Conservation (phyloP, 2,797 vertebrate species). For the Adelosebastes latens region DNA sequence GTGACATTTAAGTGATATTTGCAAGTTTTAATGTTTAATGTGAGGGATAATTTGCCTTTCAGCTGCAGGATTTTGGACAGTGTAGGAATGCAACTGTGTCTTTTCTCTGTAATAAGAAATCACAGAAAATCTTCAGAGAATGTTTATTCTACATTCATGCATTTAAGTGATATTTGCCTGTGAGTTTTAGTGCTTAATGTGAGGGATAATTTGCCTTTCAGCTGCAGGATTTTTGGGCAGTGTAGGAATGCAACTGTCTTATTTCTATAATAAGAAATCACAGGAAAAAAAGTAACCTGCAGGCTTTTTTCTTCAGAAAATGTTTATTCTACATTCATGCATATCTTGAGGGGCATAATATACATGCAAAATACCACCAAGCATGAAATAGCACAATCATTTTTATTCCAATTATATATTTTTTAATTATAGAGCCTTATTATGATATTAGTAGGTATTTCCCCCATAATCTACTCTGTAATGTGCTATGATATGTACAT, state of each 20-base stretch:
- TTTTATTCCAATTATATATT: neutral
- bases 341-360: neutral
- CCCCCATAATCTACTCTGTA: neutral
- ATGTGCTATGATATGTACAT: neutral
- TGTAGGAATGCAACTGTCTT: neutral
- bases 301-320: neutral
- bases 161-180: neutral
- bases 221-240: neutral
- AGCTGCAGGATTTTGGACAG: neutral
- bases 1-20: neutral
- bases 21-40: slow-evolving; percentile 19
- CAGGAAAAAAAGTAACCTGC: neutral
- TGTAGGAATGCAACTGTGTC: neutral
- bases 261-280: neutral
- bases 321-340: neutral
- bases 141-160: too few relatives aligned
- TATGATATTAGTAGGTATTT: neutral
- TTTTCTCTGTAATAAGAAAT: neutral
- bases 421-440: neutral
- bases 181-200: slow-evolving; percentile 13
- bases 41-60: neutral
- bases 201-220: neutral
- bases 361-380: neutral
- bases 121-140: neutral
- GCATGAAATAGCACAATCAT: neutral